Evolutionary conservation across 2,888 invertebrate genomes (phyloP).

Genomic region (Ophonus ardosiacus): DNA sequence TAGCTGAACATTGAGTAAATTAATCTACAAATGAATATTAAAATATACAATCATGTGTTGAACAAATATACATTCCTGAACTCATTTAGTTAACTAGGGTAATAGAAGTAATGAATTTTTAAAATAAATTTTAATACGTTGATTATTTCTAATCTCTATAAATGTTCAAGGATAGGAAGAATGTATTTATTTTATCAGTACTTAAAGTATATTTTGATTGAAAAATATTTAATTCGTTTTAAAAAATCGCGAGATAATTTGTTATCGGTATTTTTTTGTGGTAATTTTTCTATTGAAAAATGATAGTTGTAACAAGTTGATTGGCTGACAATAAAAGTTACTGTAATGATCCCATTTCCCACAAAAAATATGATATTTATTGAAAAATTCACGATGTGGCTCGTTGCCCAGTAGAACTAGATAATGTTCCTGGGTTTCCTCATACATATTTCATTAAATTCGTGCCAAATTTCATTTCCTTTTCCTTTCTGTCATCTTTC

Average conservation of each 20-base stretch:
- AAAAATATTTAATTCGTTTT: not conserved
- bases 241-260: not conserved
- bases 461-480: slow-evolving; percentile 47
- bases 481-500: slow-evolving; percentile 26
- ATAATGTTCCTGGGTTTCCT: slow-evolving; percentile 7
- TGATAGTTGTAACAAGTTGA: not conserved
- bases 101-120: not conserved
- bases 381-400: slow-evolving; percentile 34
- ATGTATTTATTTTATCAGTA: not conserved
- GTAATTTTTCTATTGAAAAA: not conserved
- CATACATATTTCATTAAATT: slow-evolving; percentile 43
- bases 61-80: not conserved
- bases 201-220: not conserved
- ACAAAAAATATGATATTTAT: slow-evolving; percentile 32
- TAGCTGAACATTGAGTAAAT: not conserved
- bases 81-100: not conserved
- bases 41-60: not conserved
- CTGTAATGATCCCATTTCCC: slow-evolving; percentile 9
- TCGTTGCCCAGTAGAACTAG: not conserved
- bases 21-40: not conserved
- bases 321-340: not conserved
- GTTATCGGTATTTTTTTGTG: not conserved
- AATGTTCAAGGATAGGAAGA: not conserved
- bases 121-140: not conserved
- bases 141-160: not conserved